A percentile compares a stretch with the other conserved stretches of the same genome.
phyloP scores from a whole-genome alignment of 2,888 invertebrate genomes.

The Ichneumoninae sp. region DNA sequence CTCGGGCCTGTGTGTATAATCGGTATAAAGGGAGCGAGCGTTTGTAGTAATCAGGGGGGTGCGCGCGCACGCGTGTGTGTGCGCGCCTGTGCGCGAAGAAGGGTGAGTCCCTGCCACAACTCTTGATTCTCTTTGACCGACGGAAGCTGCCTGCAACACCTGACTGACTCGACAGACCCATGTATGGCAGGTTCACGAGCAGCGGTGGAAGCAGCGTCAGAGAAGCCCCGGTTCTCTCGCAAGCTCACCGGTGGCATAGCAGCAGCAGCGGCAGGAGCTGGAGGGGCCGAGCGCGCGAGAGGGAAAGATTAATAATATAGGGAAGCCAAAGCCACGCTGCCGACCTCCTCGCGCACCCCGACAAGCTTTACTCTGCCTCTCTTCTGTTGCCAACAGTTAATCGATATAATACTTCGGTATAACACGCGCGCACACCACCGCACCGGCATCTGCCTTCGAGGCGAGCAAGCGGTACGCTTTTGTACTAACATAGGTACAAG shows the following conservation, averaged over 20 bases:
- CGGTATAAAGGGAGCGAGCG: constrained; percentile 5
- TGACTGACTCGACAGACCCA: constrained; percentile 79
- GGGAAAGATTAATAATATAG: constrained; percentile 84
- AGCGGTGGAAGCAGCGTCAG: constrained; percentile 47
- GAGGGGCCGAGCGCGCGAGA: constrained; percentile 65
- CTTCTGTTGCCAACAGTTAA: constrained; percentile 84
- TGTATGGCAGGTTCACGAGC: constrained; percentile 74
- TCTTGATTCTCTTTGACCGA: constrained; percentile 80
- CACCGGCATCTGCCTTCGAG: constrained; percentile 49
- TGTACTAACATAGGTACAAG: neutral
- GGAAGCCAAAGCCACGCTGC: constrained; percentile 82
- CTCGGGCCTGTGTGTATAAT: constrained; percentile 5
- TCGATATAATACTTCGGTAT: constrained; percentile 83
- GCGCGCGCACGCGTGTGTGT: neutral
- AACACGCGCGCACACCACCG: constrained; percentile 73
- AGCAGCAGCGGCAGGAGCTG: constrained; percentile 24
- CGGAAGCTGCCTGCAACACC: constrained; percentile 81
- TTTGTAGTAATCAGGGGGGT: neutral
- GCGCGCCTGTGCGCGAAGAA: constrained; percentile 43
- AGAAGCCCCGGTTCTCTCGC: constrained; percentile 28
- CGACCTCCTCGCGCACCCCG: constrained; percentile 70
- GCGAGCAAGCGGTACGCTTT: constrained; percentile 44
- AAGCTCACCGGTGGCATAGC: constrained; percentile 37
- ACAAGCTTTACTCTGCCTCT: constrained; percentile 81
- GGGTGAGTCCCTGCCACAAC: constrained; percentile 70